A percentile compares a stretch with the other conserved stretches of the same genome.
phyloP scores from a whole-genome alignment of 1,140 invertebrate genomes.

The Drosophila kanapiae region DNA sequence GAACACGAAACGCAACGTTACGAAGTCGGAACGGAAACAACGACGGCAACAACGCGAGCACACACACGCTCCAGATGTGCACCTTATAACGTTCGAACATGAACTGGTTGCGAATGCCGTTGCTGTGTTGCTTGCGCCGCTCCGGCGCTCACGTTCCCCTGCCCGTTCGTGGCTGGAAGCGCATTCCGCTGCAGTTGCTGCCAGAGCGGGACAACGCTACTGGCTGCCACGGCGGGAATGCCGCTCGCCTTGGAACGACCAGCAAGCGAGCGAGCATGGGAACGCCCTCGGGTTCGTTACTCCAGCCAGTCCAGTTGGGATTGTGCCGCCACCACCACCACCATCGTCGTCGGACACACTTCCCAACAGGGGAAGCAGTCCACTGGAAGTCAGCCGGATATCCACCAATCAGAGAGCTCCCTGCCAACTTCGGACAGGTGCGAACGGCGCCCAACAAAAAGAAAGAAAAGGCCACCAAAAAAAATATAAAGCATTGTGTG shows the following conservation, averaged over 20 bases:
- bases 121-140: slow-evolving; percentile 40
- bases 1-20: slow-evolving; percentile 36
- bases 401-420: slow-evolving; percentile 53
- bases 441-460: slow-evolving; percentile 70
- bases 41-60: slow-evolving; percentile 42
- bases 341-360: slow-evolving; percentile 2
- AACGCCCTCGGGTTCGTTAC: slow-evolving; percentile 52
- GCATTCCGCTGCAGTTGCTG: slow-evolving; percentile 73
- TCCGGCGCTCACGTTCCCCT: slow-evolving; percentile 42
- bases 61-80: slow-evolving; percentile 69
- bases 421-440: slow-evolving; percentile 66
- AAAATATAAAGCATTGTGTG: slow-evolving; percentile 37
- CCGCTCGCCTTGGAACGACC: slow-evolving; percentile 41
- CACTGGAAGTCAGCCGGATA: slow-evolving; percentile 51
- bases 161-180: slow-evolving; percentile 16
- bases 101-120: slow-evolving; percentile 81
- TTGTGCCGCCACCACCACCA: slow-evolving; percentile 1
- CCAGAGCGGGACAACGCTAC: slow-evolving; percentile 57
- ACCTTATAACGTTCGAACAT: slow-evolving; percentile 79
- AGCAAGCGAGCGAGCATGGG: slow-evolving; percentile 10
- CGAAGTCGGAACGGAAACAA: slow-evolving; percentile 34
- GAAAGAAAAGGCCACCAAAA: slow-evolving; percentile 70
- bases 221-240: slow-evolving; percentile 11
- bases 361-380: slow-evolving; percentile 54
- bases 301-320: slow-evolving; percentile 19